Evolutionary conservation across 2,113 vertebrate genomes (phyloP).

Genomic region (Shinisaurus crocodilurus): DNA sequence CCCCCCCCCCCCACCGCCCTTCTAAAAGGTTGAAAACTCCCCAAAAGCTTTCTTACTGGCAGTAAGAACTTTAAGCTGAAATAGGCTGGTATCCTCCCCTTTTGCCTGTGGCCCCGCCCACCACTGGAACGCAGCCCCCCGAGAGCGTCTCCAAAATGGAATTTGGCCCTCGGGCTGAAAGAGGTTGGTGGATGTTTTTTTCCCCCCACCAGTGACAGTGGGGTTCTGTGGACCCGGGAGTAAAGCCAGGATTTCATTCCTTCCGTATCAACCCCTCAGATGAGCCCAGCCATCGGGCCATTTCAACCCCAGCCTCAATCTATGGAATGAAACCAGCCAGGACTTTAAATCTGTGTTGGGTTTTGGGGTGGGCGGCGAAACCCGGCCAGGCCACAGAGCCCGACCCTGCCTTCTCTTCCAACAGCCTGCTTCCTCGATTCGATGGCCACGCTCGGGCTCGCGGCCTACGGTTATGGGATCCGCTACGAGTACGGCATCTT

Average conservation of each 20-base stretch:
- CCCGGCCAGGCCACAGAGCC: neutral
- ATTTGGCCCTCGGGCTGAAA: neutral
- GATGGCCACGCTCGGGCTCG: conserved; percentile 95
- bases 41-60: no score
- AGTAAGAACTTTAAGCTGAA: no score
- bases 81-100: no score
- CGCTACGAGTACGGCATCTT: conserved; percentile 98
- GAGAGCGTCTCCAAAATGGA: no score
- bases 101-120: no score
- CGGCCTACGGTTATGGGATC: conserved; percentile 96
- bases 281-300: no score
- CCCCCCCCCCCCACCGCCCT: no score
- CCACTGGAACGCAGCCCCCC: no score
- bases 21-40: no score
- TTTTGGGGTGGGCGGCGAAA: neutral
- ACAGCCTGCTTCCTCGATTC: conserved; percentile 96
- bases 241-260: neutral
- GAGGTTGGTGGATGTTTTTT: no score
- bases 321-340: no score
- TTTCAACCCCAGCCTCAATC: neutral
- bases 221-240: neutral
- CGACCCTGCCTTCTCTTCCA: neutral
- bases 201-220: no score
- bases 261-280: neutral
- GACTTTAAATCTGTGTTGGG: neutral